Base-by-base conservation (phyloP, 2,797 vertebrate genomes). In the Odontamblyopus rebecca region DNA sequence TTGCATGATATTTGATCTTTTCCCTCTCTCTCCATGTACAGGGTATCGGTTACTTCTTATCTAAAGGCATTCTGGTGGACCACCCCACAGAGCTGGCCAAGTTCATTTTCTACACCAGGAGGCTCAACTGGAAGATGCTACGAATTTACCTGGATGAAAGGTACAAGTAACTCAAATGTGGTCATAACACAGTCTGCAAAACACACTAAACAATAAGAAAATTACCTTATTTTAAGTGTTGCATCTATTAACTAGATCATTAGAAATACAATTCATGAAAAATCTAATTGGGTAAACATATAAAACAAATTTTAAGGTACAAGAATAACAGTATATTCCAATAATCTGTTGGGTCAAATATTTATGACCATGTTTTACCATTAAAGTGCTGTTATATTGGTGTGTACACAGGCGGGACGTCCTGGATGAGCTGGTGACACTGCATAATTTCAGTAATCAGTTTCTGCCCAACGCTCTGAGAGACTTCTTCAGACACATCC, bases 401-500 rank as follows among this genome's bases (percentile, higher is more conserved):
- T 48, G 9, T 51, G 61, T 71, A 19, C 67, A 61, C 82, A 99
- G 98, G 90, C 92, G 98, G 79, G 98, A 99, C 83, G 97, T 99
- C 74, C 92, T 99, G 91, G 98, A 99, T 70, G 98, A 99, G 87
- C 91, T 99, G 76, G 97, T 99, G 89, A 98, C 95, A 0, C 93
- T 99, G 81, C 98, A 99, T 92, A 99, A 99, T 89, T 99, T 99
- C 94, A 97, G 97, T 88, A 98, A 99, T 86, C 98, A 99, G 63
- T 99, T 99, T 88, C 95, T 99, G 64, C 98, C 98, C 80, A 99
- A 99, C 74, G 98, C 98, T 81, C 95, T 99, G 90, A 93, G 98
- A 84, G 96, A 98, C 73, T 99, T 99, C 93, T 99, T 99, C 91
- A 94, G 96, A 81, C 97, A 98, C 88, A 98, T 99, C 85, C 98